Evolutionary conservation across 2,113 vertebrate species (phyloP), one percentile per base, ranked within the genome.

Genomic region (Arenaria interpres): DNA sequence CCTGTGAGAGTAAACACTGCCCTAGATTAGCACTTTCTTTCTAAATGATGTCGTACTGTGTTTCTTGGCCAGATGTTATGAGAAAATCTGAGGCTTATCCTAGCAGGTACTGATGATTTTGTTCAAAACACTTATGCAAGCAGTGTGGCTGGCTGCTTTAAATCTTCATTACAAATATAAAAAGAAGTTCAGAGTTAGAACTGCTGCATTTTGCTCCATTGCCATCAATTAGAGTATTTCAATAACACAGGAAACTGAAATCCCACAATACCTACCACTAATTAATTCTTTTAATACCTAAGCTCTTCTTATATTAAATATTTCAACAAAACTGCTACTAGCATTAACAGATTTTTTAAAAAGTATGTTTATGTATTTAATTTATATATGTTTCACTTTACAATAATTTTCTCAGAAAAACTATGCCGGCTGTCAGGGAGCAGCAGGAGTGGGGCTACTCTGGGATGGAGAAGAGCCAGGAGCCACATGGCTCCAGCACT

Each of bases 51-150:
- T 28, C 62, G 6, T 46, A 39, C 39, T 79, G 43, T 62, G 25
- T 87, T 89, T 95, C 73, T 82, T 95, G 67, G 69, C 64, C 77
- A 85, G 76, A 82, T 82, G 28, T 69, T 83, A 33, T 32, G 12
- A 77, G 27, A 76, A 92, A 81, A 80, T 60, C 41, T 79, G 76
- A 96, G 22, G 18, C 3, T 88, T 82, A 89, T 80, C 41, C 67
- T 89, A 88, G 50, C 45, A 93, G 16, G 75, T 93, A 74, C 10
- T 83, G 68, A 88, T 45, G n/a, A 79, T 85, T 96, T 96, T 28
- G 41, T 75, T 66, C 80, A 85, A 94, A 83, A 88, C 46, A 72
- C 43, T 90, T 76, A 82, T 0, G 5, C 18, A 86, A 77, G 12
- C 24, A 93, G 66, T 93, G 46, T 81, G 48, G 14, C 17, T 77